A percentile compares a stretch with the other conserved stretches of the same genome.
Evolutionary conservation across 2,888 invertebrate species (phyloP).

Genomic region (Ornithoptera priamus): DNA sequence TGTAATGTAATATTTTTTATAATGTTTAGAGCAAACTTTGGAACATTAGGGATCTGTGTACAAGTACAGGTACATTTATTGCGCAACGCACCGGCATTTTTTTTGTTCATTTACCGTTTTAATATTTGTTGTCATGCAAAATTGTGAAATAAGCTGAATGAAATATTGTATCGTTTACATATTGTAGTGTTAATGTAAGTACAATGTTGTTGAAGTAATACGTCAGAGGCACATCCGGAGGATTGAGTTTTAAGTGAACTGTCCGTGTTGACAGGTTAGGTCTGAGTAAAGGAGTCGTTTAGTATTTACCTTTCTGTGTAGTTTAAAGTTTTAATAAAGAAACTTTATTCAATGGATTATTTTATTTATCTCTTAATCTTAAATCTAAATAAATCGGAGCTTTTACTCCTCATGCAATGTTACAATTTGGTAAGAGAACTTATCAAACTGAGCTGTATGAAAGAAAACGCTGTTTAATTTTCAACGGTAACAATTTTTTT

Average conservation of each 20-base stretch:
- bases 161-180: conserved; percentile 49
- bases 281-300: conserved; percentile 61
- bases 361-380: conserved; percentile 38
- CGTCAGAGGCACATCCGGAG: conserved; percentile 63
- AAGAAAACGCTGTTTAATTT: not conserved
- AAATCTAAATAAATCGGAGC: conserved; percentile 39
- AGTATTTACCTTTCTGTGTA: conserved; percentile 69
- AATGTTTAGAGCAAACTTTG: conserved; percentile 56
- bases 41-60: conserved; percentile 42
- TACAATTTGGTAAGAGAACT: not conserved
- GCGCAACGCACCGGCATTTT: conserved; percentile 31
- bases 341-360: conserved; percentile 61
- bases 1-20: conserved; percentile 54
- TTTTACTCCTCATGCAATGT: conserved; percentile 8
- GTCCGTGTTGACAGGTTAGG: conserved; percentile 54
- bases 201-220: conserved; percentile 73
- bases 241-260: conserved; percentile 64
- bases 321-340: conserved; percentile 77
- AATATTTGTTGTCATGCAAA: conserved; percentile 23
- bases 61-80: conserved; percentile 51
- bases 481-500: not conserved
- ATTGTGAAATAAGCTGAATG: conserved; percentile 26
- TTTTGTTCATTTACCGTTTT: conserved; percentile 25
- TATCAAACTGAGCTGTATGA: not conserved
- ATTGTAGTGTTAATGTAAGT: conserved; percentile 68